phyloP scores from a whole-genome alignment of 2,113 vertebrate species.

The Anoplopoma fimbria region DNA sequence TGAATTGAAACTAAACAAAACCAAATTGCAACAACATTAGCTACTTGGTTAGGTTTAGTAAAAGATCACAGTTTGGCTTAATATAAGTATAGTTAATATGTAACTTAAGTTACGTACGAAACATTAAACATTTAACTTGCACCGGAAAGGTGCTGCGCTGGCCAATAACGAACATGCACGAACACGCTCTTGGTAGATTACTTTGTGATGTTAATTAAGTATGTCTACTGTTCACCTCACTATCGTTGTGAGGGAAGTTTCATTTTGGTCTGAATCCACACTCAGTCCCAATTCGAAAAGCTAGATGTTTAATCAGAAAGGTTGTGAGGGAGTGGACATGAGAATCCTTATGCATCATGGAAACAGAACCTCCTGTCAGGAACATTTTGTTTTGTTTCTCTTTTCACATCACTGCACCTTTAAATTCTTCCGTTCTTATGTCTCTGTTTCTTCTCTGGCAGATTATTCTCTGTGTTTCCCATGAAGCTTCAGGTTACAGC shows the following conservation, averaged over 20 bases:
- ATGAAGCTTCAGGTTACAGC: neutral
- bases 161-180: too few species aligned
- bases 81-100: too few species aligned
- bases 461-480: neutral
- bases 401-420: neutral
- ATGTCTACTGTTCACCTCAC: neutral
- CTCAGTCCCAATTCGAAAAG: neutral
- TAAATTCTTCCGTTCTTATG: neutral
- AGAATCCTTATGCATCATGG: neutral
- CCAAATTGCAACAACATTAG: too few species aligned
- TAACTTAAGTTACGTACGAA: neutral
- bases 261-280: neutral
- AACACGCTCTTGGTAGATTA: neutral
- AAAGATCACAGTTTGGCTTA: too few species aligned
- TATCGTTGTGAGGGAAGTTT: too few species aligned
- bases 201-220: neutral
- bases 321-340: neutral
- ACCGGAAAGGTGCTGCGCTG: too few species aligned
- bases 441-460: neutral
- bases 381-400: neutral
- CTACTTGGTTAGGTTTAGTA: neutral
- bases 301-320: neutral
- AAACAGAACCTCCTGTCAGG: neutral
- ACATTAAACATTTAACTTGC: neutral
- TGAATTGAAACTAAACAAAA: too few species aligned